Base-by-base conservation (phyloP, 1,140 invertebrate species). In the Adelges cooleyi region DNA sequence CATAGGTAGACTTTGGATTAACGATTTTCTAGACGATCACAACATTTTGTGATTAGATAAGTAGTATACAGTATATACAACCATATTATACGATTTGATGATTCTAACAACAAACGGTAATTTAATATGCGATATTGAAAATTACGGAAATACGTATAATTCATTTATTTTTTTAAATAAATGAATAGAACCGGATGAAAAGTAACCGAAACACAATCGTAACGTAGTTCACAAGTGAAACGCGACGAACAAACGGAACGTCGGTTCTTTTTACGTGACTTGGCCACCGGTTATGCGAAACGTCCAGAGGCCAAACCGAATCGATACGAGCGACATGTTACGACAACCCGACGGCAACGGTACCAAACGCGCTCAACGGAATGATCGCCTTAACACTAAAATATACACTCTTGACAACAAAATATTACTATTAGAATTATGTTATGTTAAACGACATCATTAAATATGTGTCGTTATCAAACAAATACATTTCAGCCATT, bases 401-500 rank as follows among this genome's bases (percentile, higher is more conserved):
- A 27, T 23, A 44, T 50, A 59, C 40, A 46, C 18, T 62, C 56
- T 62, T 46, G 10, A 48, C 25, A 15, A 48, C 25, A 62, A 17
- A 62, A 46, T 62, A 46, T 13, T 54, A 11, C 27, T 27, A 25
- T 59, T 33, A n/a, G 27, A 48, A 62, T 27, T 46, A 62, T 11
- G 5, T 11, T 33, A 33, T 33, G 29, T 33, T 33, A 33, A 33
- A 33, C 36, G 22, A 48, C 13, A 46, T 20, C 15, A 62, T 27
- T 46, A 20, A 17, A 62, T 11, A 33, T 33, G 29, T 33, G 51
- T 62, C 25, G 25, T 48, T 56, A 44, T 44, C n/a, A 54, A 62
- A 9, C 25, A 62, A 42, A 62, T 46, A 18, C 38, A 62, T 62
- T 62, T 48, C 56, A 62, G 42, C 40, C 40, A 62, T 62, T 62